These are phyloP conservation scores for Bryconaethiops microstoma DNA, from an alignment of 2,797 vertebrate genomes.

Conservation along the genomic window DNA sequence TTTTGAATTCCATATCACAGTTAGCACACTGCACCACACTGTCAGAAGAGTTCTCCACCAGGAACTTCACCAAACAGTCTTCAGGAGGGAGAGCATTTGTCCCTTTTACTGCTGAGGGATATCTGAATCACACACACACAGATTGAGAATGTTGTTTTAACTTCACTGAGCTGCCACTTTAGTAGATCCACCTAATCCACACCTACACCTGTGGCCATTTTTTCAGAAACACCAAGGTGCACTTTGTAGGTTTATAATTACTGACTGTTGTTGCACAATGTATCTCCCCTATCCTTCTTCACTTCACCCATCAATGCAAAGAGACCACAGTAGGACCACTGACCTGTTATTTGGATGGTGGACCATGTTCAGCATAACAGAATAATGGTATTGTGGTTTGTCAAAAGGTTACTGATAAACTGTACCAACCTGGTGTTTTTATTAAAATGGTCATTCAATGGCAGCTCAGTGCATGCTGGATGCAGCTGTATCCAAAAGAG, in stretches of 20 bases:
- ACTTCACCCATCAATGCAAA: not conserved
- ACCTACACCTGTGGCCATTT: not conserved
- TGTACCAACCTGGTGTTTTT: not conserved
- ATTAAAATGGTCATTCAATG: not conserved
- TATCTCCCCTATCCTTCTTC: too few relatives aligned
- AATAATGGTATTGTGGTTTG: too few relatives aligned
- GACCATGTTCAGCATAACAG: not conserved
- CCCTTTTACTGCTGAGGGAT: conserved; percentile 79
- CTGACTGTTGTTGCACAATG: not conserved
- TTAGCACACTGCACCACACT: conserved; percentile 75
- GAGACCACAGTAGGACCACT: not conserved
- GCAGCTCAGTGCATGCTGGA: not conserved
- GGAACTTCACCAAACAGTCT: conserved; percentile 81
- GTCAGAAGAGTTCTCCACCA: conserved; percentile 78
- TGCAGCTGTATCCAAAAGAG: not conserved
- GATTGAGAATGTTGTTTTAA: not conserved
- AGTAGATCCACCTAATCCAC: not conserved
- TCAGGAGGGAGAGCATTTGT: conserved; percentile 74
- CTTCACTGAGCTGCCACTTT: too few relatives aligned
- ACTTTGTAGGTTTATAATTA: not conserved
- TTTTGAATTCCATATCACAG: conserved; percentile 75
- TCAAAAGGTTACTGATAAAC: too few relatives aligned
- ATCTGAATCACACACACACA: conserved; percentile 64
- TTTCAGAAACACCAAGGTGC: not conserved
- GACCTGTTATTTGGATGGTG: not conserved